Percentiles rank a stretch among this genome's conserved stretches.
phyloP scores from a whole-genome alignment of 2,797 vertebrate species.

The Poecilia wingei region DNA sequence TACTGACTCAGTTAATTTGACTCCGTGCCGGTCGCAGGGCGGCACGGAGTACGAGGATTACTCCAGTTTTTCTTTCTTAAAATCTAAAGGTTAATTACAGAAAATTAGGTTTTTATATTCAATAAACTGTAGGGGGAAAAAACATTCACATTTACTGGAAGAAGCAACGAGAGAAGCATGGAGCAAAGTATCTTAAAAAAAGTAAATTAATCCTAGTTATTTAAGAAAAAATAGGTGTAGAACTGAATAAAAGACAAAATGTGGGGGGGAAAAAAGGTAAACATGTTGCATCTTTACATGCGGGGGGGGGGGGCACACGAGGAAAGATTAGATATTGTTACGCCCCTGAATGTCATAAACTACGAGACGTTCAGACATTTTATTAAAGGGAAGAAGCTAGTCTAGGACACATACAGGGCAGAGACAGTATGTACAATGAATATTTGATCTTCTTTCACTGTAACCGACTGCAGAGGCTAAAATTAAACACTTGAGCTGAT shows the following conservation, averaged over 20 bases:
- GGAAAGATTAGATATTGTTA: slow-evolving; percentile 29
- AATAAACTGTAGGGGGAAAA: neutral
- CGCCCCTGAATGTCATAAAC: slow-evolving; percentile 23
- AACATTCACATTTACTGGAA: slow-evolving; percentile 36
- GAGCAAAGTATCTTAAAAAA: neutral
- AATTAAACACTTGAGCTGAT: slow-evolving; percentile 24
- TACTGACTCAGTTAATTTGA: slow-evolving; percentile 19
- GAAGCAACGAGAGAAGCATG: slow-evolving; percentile 6
- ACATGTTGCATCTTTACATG: slow-evolving; percentile 34
- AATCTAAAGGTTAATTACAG: slow-evolving; percentile 25
- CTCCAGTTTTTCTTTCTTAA: slow-evolving; percentile 29
- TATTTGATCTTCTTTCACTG: slow-evolving; percentile 32
- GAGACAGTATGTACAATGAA: slow-evolving; percentile 46
- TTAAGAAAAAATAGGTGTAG: slow-evolving; percentile 15
- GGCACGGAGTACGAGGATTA: slow-evolving; percentile 42
- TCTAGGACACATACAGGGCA: slow-evolving; percentile 28
- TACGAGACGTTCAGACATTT: slow-evolving; percentile 33
- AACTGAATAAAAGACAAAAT: slow-evolving; percentile 10
- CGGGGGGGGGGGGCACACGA: slow-evolving; percentile 67
- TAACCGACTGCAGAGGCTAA: slow-evolving; percentile 25
- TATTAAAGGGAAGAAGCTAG: slow-evolving; percentile 54
- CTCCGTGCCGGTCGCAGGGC: slow-evolving; percentile 65
- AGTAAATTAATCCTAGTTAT: slow-evolving; percentile 9
- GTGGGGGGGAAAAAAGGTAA: neutral
- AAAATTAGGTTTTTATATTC: neutral